Percentiles rank a stretch among this genome's conserved stretches.
Evolutionary conservation across 2,797 vertebrate genomes (phyloP).

Genomic region (Myotis findleyi): DNA sequence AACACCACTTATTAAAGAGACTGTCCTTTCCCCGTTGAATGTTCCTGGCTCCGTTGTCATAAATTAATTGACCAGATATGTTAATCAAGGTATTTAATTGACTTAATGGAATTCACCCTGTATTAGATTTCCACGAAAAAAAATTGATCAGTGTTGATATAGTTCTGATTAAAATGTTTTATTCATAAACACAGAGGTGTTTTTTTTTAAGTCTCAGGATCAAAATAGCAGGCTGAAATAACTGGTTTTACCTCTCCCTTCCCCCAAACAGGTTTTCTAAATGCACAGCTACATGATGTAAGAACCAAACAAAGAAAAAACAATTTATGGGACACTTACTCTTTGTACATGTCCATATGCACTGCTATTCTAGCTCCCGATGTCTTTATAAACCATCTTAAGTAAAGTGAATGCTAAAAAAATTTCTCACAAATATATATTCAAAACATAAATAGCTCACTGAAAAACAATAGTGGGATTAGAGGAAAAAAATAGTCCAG

Average conservation of each 20-base stretch:
- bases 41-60: background rate
- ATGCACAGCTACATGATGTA: background rate
- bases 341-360: background rate
- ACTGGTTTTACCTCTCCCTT: background rate
- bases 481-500: background rate
- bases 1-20: background rate
- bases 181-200: conserved; percentile 50
- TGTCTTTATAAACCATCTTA: background rate
- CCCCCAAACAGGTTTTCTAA: background rate
- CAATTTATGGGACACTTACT: background rate
- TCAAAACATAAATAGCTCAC: background rate
- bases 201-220: background rate
- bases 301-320: background rate
- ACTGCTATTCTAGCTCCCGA: background rate
- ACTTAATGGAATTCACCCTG: conserved; percentile 49
- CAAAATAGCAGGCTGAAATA: conserved; percentile 18
- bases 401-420: background rate
- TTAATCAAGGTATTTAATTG: conserved; percentile 39
- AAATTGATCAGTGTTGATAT: conserved; percentile 49
- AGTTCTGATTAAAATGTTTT: conserved; percentile 71
- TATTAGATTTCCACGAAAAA: background rate
- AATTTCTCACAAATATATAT: background rate
- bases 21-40: background rate
- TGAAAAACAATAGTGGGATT: background rate
- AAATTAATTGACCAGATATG: background rate